Conservation (phyloP, 2,797 vertebrate genomes). For the Manis javanica region DNA sequence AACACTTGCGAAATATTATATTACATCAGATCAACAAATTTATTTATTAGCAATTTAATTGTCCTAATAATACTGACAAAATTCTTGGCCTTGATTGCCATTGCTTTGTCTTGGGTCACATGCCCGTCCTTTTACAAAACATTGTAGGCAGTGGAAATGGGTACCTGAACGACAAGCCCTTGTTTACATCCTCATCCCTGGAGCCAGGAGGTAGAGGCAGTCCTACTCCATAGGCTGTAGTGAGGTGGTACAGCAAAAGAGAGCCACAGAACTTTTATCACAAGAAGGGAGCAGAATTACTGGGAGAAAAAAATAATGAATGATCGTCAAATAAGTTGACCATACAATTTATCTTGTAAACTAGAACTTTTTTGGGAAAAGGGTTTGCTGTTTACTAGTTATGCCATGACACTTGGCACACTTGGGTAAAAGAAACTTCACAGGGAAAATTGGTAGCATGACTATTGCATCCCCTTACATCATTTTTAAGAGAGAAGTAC, state of each 20-base stretch:
- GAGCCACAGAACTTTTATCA: not conserved
- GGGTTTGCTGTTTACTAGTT: not conserved
- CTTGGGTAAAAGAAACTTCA: not conserved
- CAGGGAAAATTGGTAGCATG: not conserved
- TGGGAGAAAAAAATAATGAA: not conserved
- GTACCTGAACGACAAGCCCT: not conserved
- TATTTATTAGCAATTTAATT: not conserved
- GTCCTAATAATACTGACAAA: not conserved
- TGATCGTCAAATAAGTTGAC: not conserved
- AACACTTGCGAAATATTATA: not conserved
- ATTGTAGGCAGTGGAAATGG: not conserved
- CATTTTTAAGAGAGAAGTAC: not conserved
- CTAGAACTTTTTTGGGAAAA: not conserved
- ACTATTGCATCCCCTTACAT: too few species aligned
- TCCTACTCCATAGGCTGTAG: not conserved
- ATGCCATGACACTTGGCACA: not conserved
- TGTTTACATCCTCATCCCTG: not conserved
- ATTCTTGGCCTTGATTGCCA: not conserved
- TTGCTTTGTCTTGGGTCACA: not conserved
- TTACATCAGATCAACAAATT: not conserved
- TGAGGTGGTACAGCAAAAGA: not conserved
- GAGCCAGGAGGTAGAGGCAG: not conserved
- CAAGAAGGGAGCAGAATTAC: not conserved
- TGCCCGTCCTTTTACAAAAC: not conserved
- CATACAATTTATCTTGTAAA: conserved; percentile 10